Evolutionary conservation across 2,113 vertebrate species (phyloP), one percentile per base, ranked within the genome.

Genomic region (Uria lomvia): DNA sequence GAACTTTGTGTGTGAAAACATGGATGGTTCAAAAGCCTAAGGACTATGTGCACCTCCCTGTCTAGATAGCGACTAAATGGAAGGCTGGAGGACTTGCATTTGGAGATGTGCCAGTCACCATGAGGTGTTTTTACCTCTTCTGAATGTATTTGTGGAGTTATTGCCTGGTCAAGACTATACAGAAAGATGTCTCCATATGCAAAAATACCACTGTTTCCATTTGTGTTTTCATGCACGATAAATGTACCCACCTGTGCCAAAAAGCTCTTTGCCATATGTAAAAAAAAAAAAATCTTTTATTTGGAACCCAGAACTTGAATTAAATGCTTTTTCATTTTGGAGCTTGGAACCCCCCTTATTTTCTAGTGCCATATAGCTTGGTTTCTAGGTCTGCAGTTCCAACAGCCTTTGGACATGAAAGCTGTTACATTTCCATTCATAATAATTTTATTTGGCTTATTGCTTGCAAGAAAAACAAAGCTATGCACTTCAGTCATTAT

Each of bases 401-500:
- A 59, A 49, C 58, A 80, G 65, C 29, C 12, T 82, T 91, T 58
- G 66, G 53, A 82, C 32, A 53, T 21, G 17, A 85, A 92, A 92
- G 11, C 16, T 79, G 34, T 45, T 72, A 78, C 0, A 1, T 82
- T 92, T 84, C n/a, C 26, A 58, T 73, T 84, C 45, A 38, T 72
- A 84, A 86, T 68, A 68, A 43, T 24, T 89, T 68, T 68, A 74
- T 90, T 88, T 81, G n/a, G 30, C 15, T 78, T 90, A 55, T n/a
- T 86, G 42, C 78, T 91, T 91, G 20, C 27, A 86, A 80, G 66
- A 83, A 71, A 93, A 93, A 86, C 60, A 94, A 94, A 87, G 74
- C 80, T 81, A 24, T n/a, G 58, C 70, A 89, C 58, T 91, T 96
- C 93, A 97, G 81, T 96, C 83, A 91, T 91, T 91, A 91, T 90